Conservation (phyloP, 2,113 vertebrate genomes). For the Oryzias javanicus region DNA sequence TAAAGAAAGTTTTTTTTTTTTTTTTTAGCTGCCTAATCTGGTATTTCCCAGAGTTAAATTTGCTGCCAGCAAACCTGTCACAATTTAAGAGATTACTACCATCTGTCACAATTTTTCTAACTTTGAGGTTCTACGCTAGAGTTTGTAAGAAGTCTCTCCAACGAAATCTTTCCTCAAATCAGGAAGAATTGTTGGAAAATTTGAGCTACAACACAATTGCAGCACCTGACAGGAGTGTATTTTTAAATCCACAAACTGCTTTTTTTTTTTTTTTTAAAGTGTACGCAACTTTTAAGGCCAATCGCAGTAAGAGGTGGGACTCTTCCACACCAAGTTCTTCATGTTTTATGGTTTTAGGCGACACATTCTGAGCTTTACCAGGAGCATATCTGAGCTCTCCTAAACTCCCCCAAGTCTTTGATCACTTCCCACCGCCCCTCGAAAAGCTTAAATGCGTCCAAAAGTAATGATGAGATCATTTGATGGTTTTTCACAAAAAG, state of each 20-base stretch:
- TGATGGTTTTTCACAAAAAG: no score
- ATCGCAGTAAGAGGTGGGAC: constrained; percentile 15
- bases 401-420: not conserved
- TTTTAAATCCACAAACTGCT: not conserved
- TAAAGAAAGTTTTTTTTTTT: constrained; percentile 10
- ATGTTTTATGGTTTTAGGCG: constrained; percentile 7
- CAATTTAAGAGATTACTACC: not conserved
- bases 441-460: no score
- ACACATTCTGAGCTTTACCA: constrained; percentile 50
- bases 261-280: no score
- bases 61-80: constrained; percentile 3
- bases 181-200: no score
- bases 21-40: constrained; percentile 35
- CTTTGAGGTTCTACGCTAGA: not conserved
- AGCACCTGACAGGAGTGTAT: no score
- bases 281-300: not conserved
- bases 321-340: not conserved
- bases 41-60: constrained; percentile 8
- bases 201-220: no score
- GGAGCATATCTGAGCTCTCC: not conserved
- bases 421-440: no score
- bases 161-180: not conserved
- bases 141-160: not conserved
- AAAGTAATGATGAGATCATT: no score
- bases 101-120: not conserved